phyloP scores from a whole-genome alignment of 2,797 vertebrate species.

The Brachymystax lenok region DNA sequence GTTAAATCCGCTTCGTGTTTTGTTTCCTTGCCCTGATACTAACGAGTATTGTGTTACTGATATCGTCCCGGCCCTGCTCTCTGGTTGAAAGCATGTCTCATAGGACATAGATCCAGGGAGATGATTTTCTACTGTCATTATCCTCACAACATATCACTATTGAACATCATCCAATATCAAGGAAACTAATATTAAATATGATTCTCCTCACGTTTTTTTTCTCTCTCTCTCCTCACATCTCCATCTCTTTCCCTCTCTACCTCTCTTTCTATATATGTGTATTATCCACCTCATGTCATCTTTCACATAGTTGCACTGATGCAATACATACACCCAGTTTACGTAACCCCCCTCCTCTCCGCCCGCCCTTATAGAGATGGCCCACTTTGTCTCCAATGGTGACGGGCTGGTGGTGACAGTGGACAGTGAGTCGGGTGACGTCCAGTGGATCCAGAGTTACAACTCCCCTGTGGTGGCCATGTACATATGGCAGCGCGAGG shows the following conservation, averaged over 20 bases:
- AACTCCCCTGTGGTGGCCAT: constrained; percentile 95
- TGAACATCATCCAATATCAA: neutral
- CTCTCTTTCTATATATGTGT: neutral
- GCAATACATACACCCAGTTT: neutral
- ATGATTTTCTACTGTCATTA: neutral
- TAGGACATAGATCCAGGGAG: neutral
- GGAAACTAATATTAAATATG: neutral
- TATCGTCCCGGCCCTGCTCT: too few relatives aligned
- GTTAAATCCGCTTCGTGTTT: too few relatives aligned
- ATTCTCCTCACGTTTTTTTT: too few relatives aligned
- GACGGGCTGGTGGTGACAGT: constrained; percentile 97
- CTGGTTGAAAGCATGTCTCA: neutral
- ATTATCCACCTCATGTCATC: neutral
- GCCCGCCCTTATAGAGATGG: constrained; percentile 80
- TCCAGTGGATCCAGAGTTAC: constrained; percentile 97
- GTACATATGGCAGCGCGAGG: constrained; percentile 96
- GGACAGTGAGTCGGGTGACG: constrained; percentile 91
- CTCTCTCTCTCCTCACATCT: too few relatives aligned
- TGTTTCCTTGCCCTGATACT: too few relatives aligned
- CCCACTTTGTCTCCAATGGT: constrained; percentile 96
- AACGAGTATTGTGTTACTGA: too few relatives aligned
- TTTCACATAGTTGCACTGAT: too few relatives aligned
- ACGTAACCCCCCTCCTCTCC: neutral
- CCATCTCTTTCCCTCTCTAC: too few relatives aligned
- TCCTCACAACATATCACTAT: neutral